Evolutionary conservation across 2,797 vertebrate genomes (phyloP).

Genomic region (Falco columbarius): DNA sequence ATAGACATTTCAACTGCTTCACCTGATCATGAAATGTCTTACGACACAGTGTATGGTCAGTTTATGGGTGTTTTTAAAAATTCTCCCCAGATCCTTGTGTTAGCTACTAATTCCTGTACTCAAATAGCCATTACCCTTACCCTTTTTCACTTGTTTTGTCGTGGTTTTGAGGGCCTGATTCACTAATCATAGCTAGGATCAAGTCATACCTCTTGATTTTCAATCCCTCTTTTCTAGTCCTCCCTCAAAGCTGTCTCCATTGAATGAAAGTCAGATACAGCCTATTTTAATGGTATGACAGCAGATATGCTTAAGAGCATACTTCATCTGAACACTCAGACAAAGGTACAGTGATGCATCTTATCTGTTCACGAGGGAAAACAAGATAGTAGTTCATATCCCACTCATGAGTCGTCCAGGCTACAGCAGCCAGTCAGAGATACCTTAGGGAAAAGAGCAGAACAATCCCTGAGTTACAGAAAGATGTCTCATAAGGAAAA

Average conservation of each 20-base stretch:
- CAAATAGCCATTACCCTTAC: conserved; percentile 13
- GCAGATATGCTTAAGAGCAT: neutral
- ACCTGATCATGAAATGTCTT: conserved; percentile 89
- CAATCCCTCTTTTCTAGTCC: neutral
- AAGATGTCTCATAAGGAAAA: neutral
- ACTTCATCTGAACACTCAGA: neutral
- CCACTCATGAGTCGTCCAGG: neutral
- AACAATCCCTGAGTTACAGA: neutral
- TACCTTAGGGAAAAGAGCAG: neutral
- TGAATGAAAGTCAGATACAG: neutral
- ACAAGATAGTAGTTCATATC: neutral
- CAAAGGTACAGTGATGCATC: neutral
- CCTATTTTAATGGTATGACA: neutral
- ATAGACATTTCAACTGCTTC: conserved; percentile 89
- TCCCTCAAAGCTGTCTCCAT: neutral
- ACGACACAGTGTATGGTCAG: conserved; percentile 82
- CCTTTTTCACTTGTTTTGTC: conserved; percentile 20
- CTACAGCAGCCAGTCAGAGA: neutral
- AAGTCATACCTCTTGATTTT: neutral
- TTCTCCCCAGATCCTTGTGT: conserved; percentile 38
- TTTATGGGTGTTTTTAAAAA: conserved; percentile 69
- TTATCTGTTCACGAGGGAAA: neutral
- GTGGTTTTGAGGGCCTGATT: conserved; percentile 68
- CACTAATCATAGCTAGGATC: conserved; percentile 71
- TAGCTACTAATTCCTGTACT: conserved; percentile 67